Evolutionary conservation across 2,797 vertebrate genomes (phyloP).

Genomic region (Cyprinella venusta): DNA sequence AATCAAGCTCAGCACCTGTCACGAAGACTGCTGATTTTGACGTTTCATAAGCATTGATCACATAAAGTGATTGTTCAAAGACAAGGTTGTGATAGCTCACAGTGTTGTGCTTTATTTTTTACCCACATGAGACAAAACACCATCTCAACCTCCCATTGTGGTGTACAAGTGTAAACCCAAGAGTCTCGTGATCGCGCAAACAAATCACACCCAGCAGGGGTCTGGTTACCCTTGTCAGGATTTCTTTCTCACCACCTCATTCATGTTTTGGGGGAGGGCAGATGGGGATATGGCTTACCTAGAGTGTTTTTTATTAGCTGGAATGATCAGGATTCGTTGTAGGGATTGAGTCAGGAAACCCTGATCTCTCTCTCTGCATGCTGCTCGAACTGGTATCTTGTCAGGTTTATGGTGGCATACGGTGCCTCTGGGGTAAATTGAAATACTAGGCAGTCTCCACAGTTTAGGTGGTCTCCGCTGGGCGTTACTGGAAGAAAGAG

Average conservation of each 20-base stretch:
- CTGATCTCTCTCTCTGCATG: neutral
- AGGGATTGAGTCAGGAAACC: constrained; percentile 18
- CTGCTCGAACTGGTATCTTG: constrained; percentile 8
- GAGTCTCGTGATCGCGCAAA: constrained; percentile 38
- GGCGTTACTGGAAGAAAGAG: constrained; percentile 21
- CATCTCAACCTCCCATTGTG: constrained; percentile 44
- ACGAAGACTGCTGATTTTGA: constrained; percentile 71
- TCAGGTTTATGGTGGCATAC: constrained; percentile 20
- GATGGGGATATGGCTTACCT: constrained; percentile 9
- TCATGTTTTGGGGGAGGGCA: constrained; percentile 32
- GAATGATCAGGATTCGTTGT: constrained; percentile 15
- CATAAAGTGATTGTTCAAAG: constrained; percentile 75
- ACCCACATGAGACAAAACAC: constrained; percentile 69
- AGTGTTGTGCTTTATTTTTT: constrained; percentile 65
- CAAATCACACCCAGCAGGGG: constrained; percentile 43
- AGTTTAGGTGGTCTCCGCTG: constrained; percentile 51
- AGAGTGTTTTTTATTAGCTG: constrained; percentile 27
- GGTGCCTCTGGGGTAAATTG: constrained; percentile 77
- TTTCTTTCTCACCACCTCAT: constrained; percentile 36
- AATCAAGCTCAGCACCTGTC: constrained; percentile 69
- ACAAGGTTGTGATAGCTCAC: constrained; percentile 69
- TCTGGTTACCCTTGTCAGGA: constrained; percentile 29
- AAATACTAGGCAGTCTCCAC: constrained; percentile 78
- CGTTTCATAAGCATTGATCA: constrained; percentile 76
- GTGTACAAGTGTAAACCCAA: constrained; percentile 39